A percentile compares a stretch with the other conserved stretches of the same genome.
Evolutionary conservation across 2,113 vertebrate species (phyloP).

Genomic region (Dunckerocampus dactyliophorus): DNA sequence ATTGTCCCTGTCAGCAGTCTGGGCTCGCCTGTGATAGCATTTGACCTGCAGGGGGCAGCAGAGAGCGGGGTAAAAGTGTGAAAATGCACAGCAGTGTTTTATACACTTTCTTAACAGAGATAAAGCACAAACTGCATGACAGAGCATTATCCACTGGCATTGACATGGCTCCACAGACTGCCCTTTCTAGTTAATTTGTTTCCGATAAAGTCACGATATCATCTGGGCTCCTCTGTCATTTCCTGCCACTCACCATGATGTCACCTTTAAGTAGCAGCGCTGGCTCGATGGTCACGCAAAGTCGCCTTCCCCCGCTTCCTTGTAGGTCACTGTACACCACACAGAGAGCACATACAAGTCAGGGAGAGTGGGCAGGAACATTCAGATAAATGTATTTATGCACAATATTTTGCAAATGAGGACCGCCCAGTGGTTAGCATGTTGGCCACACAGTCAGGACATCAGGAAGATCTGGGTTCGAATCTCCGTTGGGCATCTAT

Average conservation of each 20-base stretch:
- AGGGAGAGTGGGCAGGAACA: no score
- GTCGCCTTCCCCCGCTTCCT: constrained; percentile 71
- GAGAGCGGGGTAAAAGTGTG: constrained; percentile 4
- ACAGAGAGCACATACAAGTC: constrained; percentile 25
- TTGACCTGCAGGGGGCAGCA: constrained; percentile 78
- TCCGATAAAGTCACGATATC: not conserved
- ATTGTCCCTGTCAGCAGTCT: constrained; percentile 77
- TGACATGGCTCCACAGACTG: not conserved
- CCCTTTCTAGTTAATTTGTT: not conserved
- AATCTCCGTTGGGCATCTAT: no score
- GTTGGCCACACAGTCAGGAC: no score
- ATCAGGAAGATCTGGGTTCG: no score
- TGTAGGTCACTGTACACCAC: constrained; percentile 70
- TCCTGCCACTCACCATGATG: constrained; percentile 79
- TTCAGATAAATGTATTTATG: no score
- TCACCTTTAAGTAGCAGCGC: constrained; percentile 89
- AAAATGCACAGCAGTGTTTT: no score
- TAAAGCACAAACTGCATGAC: not conserved
- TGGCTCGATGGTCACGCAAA: constrained; percentile 85
- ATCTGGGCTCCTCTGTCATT: constrained; percentile 8
- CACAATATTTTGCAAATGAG: no score
- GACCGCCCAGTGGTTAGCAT: no score
- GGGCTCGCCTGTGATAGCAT: constrained; percentile 81
- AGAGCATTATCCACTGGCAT: not conserved
- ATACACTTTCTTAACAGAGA: no score